phyloP scores from a whole-genome alignment of 1,140 invertebrate genomes.

The Ips typographus region DNA sequence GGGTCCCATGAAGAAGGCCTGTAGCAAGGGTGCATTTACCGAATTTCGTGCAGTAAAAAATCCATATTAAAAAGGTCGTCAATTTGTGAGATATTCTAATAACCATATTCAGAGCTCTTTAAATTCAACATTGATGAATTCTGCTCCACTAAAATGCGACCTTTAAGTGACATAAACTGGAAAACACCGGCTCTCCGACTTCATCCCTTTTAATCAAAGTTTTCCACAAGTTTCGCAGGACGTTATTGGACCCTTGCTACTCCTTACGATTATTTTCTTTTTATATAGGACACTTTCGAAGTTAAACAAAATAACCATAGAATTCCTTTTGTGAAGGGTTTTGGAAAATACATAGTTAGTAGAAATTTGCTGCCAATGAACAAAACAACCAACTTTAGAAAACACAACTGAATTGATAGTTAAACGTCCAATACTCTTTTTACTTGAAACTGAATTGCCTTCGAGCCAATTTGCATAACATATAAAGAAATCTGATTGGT shows the following conservation, averaged over 20 bases:
- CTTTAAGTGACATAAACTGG: constrained; percentile 27
- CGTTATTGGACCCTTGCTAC: constrained; percentile 30
- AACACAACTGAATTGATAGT: too few relatives aligned
- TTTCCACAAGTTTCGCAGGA: constrained; percentile 33
- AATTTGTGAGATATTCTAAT: too few relatives aligned
- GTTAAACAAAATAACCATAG: constrained; percentile 16
- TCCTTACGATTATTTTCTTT: constrained; percentile 33
- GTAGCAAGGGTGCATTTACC: too few relatives aligned
- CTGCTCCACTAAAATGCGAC: constrained; percentile 19
- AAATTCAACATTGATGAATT: not conserved
- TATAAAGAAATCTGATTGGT: not conserved
- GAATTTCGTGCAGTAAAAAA: too few relatives aligned
- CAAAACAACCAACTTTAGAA: too few relatives aligned
- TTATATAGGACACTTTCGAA: constrained; percentile 16
- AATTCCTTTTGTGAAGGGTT: not conserved
- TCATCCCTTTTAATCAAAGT: constrained; percentile 35
- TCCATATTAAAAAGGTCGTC: too few relatives aligned
- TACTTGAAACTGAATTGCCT: not conserved
- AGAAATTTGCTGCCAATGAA: too few relatives aligned
- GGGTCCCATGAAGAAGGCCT: too few relatives aligned
- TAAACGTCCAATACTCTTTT: too few relatives aligned
- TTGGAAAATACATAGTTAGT: too few relatives aligned
- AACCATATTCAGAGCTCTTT: too few relatives aligned
- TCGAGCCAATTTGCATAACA: not conserved
- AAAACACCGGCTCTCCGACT: constrained; percentile 27